Evolutionary conservation across 2,113 vertebrate genomes (phyloP).

Genomic region (Nannospalax galili): DNA sequence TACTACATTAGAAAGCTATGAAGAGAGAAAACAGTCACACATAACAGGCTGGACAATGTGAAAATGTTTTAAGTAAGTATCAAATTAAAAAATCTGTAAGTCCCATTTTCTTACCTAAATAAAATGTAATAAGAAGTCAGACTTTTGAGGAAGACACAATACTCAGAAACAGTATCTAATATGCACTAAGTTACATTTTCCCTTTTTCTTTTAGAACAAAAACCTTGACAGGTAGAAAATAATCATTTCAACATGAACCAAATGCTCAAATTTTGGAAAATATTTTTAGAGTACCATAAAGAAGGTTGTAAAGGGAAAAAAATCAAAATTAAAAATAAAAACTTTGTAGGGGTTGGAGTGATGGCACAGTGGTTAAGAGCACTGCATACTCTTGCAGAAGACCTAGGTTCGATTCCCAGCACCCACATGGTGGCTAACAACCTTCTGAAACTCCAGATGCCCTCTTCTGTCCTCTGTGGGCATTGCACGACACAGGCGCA

Average conservation of each 20-base stretch:
- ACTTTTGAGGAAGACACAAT: slow-evolving; percentile 26
- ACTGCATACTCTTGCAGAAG: too few species aligned
- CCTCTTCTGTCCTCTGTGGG: too few species aligned
- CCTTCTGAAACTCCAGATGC: too few species aligned
- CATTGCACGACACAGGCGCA: too few species aligned
- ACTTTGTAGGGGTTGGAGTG: too few species aligned
- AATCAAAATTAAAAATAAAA: neutral
- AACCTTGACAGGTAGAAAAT: slow-evolving; percentile 18
- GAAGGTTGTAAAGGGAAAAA: slow-evolving; percentile 9
- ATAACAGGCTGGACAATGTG: slow-evolving; percentile 27
- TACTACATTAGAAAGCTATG: neutral
- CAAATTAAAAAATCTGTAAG: neutral
- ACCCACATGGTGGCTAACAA: too few species aligned
- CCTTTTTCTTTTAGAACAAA: slow-evolving; percentile 29
- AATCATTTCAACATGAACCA: slow-evolving; percentile 28
- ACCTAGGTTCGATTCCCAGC: too few species aligned
- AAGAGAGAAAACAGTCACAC: neutral
- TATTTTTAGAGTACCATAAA: slow-evolving; percentile 3
- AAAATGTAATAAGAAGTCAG: slow-evolving; percentile 51
- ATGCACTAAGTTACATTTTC: neutral
- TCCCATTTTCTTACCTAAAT: neutral
- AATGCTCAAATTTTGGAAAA: slow-evolving; percentile 40
- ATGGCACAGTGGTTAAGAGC: too few species aligned
- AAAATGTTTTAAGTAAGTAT: slow-evolving; percentile 35
- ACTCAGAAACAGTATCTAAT: neutral